These are phyloP conservation scores for Paracyclopina nana DNA, from an alignment of 1,140 invertebrate genomes.

Conservation along the genomic window DNA sequence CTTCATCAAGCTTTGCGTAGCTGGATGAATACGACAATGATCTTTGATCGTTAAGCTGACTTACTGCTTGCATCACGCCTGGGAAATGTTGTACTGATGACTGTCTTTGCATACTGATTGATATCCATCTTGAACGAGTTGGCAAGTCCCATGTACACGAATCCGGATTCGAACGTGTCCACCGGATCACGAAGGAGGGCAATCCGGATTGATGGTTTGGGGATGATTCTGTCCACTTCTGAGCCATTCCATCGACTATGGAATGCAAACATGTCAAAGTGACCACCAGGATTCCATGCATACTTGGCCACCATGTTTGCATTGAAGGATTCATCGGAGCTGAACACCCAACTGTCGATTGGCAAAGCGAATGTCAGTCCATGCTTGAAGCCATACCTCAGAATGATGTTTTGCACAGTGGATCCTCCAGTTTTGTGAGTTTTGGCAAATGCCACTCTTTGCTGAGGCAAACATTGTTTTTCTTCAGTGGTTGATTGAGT, in stretches of 20 bases:
- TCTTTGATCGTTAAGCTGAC: too few relatives aligned
- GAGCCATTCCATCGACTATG: background rate
- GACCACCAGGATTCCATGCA: background rate
- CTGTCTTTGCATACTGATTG: constrained; percentile 3
- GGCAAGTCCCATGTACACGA: constrained; percentile 10
- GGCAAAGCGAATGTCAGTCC: constrained; percentile 3
- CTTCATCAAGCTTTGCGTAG: too few relatives aligned
- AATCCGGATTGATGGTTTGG: background rate
- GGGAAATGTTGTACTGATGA: too few relatives aligned
- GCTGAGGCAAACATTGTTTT: background rate
- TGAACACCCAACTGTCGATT: background rate
- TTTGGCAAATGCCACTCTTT: constrained; percentile 11
- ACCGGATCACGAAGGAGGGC: constrained; percentile 7
- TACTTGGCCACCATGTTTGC: background rate
- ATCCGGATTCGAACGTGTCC: constrained; percentile 6
- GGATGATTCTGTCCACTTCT: background rate
- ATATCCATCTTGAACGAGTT: background rate
- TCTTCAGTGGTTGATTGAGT: too few relatives aligned
- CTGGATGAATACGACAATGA: too few relatives aligned
- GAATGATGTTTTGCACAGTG: constrained; percentile 13
- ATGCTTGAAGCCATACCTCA: constrained; percentile 5
- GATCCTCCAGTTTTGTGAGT: constrained; percentile 16
- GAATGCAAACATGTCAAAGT: constrained; percentile 7
- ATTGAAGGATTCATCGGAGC: background rate
- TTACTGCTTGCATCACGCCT: too few relatives aligned